A percentile compares a stretch with the other conserved stretches of the same genome.
Evolutionary conservation across 2,797 vertebrate genomes (phyloP).

Genomic region (Schizothorax lantsangensis): DNA sequence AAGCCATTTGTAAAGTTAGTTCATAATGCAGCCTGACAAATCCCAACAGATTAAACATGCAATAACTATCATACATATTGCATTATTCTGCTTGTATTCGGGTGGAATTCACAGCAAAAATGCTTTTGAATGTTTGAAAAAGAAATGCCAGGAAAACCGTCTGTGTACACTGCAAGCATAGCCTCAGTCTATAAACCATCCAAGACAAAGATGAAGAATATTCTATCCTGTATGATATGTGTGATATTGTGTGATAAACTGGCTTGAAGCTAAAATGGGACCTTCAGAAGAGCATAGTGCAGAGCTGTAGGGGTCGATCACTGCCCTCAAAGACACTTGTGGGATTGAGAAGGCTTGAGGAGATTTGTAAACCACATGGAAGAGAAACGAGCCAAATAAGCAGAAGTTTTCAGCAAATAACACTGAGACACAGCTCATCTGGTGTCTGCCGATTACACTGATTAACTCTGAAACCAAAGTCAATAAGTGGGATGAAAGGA

Average conservation of each 20-base stretch:
- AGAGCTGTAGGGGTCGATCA: slow-evolving; percentile 19
- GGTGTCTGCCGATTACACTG: slow-evolving; percentile 9
- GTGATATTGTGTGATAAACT: not conserved
- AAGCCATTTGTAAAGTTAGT: slow-evolving; percentile 23
- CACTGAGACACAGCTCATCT: slow-evolving; percentile 10
- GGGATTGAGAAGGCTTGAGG: slow-evolving; percentile 47
- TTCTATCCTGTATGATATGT: slow-evolving; percentile 2
- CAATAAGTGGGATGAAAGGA: slow-evolving; percentile 23
- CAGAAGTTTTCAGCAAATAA: slow-evolving; percentile 18
- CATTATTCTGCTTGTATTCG: slow-evolving; percentile 24
- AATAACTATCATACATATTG: slow-evolving; percentile 47
- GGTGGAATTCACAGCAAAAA: slow-evolving; percentile 20
- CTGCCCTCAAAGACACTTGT: slow-evolving; percentile 34
- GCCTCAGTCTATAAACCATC: slow-evolving; percentile 1
- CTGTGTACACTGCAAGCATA: not conserved
- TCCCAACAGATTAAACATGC: slow-evolving; percentile 24
- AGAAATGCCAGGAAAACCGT: slow-evolving; percentile 13
- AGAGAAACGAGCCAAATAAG: slow-evolving; percentile 24
- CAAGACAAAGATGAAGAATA: slow-evolving; percentile 32
- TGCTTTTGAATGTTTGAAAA: slow-evolving; percentile 26
- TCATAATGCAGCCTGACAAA: slow-evolving; percentile 30
- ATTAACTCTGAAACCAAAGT: slow-evolving; percentile 34
- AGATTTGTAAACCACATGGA: slow-evolving; percentile 29
- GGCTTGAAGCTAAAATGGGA: not conserved
- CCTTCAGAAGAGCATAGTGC: not conserved